These are phyloP conservation scores for Malacoctenus gilli DNA, from an alignment of 2,797 vertebrate species.

Conservation along the genomic window DNA sequence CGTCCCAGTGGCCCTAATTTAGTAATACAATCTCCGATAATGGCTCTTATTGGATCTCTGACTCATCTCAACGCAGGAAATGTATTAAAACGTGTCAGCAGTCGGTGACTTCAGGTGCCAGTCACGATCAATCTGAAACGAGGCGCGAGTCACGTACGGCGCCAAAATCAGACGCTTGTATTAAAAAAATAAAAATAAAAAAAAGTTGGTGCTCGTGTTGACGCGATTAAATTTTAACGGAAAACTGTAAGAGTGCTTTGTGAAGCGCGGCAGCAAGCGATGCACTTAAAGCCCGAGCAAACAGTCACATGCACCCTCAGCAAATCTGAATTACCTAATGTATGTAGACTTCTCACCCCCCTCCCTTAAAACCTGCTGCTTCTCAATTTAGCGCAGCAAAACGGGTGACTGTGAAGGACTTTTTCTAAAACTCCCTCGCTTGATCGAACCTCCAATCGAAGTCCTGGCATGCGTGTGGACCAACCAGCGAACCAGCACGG, in stretches of 20 bases:
- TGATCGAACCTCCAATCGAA: too few relatives aligned
- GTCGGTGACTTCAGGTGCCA: conserved; percentile 30
- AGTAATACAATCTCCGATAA: conserved; percentile 46
- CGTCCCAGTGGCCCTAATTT: conserved; percentile 30
- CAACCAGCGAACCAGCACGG: too few relatives aligned
- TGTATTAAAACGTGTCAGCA: conserved; percentile 20
- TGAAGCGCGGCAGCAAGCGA: conserved; percentile 28
- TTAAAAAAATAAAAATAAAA: too few relatives aligned
- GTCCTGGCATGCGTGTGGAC: too few relatives aligned
- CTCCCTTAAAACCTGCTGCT: too few relatives aligned
- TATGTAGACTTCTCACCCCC: too few relatives aligned
- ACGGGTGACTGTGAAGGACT: too few relatives aligned
- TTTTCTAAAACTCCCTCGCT: too few relatives aligned
- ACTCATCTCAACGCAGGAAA: conserved; percentile 16
- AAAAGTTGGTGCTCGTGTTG: conserved; percentile 37
- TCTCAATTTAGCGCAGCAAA: too few relatives aligned
- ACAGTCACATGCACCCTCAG: conserved; percentile 19
- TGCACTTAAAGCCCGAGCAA: conserved; percentile 15
- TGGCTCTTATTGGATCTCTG: conserved; percentile 40
- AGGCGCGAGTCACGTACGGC: conserved; percentile 20
- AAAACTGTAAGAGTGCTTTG: conserved; percentile 38
- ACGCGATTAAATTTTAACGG: conserved; percentile 47
- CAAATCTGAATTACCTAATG: conserved; percentile 1
- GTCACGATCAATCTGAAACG: conserved; percentile 37
- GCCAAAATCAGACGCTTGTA: conserved; percentile 17